Base-by-base conservation (phyloP, 2,888 invertebrate species). In the Saturnia pavonia region DNA sequence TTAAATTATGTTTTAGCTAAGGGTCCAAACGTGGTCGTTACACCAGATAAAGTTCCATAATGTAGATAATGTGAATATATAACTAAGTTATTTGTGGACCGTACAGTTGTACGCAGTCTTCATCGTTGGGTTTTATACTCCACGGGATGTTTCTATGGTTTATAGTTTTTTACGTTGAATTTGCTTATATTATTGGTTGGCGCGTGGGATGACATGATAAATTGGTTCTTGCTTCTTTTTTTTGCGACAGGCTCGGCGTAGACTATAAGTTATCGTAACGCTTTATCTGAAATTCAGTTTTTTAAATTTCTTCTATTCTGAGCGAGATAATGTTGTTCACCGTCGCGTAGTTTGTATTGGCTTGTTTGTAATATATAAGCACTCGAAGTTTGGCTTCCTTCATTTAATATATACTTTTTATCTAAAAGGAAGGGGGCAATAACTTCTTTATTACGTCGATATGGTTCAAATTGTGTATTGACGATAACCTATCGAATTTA, bases 61-160 rank as follows among this genome's bases (percentile, higher is more conserved):
- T 93, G 93, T 93, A 93, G 92, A 93, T 93, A 93, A 91, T 94
- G 93, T 94, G 92, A 92, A 94, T 93, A 93, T 93, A 93, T 90
- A 86, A 88, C 88, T 91, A 93, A 92, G 91, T 92, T 92, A 92
- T 92, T 91, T 88, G 86, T 87, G 86, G 88, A 85, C 87, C 86
- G 90, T 88, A 86, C 87, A 82, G 82, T 82, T 83, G 89, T 88
- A 85, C 84, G 83, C 86, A 83, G 89, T 90, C 87, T 86, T 85
- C 89, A 91, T 93, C 93, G 91, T 94, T 94, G 94, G 89, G 92
- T 92, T 92, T 94, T 94, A 93, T 92, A 92, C 88, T 88, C 87
- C 87, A 88, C 86, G 86, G 85, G 85, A 84, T 87, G 88, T 88
- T 89, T 83, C 84, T 85, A 84, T 82, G 86, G 85, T 86, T 85